phyloP scores from a whole-genome alignment of 2,113 vertebrate species.

The Otus sunia region DNA sequence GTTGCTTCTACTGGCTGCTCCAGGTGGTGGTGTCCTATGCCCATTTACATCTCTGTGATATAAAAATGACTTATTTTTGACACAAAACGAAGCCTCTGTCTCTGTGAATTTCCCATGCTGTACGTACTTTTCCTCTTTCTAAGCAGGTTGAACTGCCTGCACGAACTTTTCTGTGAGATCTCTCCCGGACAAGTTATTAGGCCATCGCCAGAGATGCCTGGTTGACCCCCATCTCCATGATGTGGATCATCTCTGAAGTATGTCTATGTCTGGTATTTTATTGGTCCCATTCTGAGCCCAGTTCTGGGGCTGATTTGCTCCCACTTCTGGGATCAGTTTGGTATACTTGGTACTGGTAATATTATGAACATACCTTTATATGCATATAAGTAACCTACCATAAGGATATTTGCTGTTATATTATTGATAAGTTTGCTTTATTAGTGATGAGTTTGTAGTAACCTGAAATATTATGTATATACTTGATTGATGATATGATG shows the following conservation, averaged over 20 bases:
- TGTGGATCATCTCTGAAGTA: neutral
- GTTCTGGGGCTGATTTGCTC: neutral
- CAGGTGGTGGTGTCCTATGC: neutral
- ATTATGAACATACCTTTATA: neutral
- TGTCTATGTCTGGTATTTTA: neutral
- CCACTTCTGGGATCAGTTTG: neutral
- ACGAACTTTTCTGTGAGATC: neutral
- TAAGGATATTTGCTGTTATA: neutral
- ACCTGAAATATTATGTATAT: neutral
- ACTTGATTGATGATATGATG: neutral
- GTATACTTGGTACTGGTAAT: neutral
- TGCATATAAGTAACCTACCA: neutral
- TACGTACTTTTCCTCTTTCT: neutral
- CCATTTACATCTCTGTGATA: neutral
- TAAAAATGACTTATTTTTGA: neutral
- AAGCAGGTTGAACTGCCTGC: neutral
- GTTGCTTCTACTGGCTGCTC: neutral
- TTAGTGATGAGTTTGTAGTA: neutral
- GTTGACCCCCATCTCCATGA: neutral
- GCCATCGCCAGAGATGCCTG: fast-evolving
- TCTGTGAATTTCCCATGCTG: neutral
- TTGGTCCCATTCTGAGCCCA: neutral
- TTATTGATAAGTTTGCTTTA: neutral
- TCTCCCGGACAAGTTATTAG: neutral
- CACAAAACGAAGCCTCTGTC: neutral